These are phyloP conservation scores for Zoanthus gigantus DNA, from an alignment of 92 coral and sea anemone species.

Conservation along the genomic window DNA sequence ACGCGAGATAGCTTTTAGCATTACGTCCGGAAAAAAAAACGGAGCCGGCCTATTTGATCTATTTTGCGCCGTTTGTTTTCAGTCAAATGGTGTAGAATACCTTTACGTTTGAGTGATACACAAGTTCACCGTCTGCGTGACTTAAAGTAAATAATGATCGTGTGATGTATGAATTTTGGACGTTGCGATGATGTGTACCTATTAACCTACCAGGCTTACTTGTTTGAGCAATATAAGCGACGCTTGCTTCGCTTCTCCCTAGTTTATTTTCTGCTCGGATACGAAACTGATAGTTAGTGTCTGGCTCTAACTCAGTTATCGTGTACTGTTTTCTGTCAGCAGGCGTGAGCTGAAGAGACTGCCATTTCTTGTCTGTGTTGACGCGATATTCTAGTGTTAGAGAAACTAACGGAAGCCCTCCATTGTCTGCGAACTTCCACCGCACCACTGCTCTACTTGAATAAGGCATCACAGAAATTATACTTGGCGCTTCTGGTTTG, in stretches of 20 bases:
- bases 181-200: too few species aligned
- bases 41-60: too few species aligned
- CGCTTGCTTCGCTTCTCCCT: constrained; percentile 83
- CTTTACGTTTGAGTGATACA: too few species aligned
- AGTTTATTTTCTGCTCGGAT: constrained; percentile 80
- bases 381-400: constrained; percentile 83
- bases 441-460: constrained; percentile 59
- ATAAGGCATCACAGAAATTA: constrained; percentile 65
- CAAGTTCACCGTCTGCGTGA: too few species aligned
- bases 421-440: constrained; percentile 86
- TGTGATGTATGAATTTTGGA: too few species aligned
- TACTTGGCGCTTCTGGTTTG: constrained; percentile 81
- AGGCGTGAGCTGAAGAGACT: constrained; percentile 69
- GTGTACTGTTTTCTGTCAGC: constrained; percentile 75
- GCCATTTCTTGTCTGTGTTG: constrained; percentile 64
- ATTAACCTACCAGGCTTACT: constrained; percentile 61
- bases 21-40: too few species aligned
- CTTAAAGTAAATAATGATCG: too few species aligned
- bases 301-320: constrained; percentile 73
- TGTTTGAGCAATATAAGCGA: constrained; percentile 68
- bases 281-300: constrained; percentile 87
- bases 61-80: too few species aligned
- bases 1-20: too few species aligned
- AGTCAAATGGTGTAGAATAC: too few species aligned
- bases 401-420: constrained; percentile 78